Percentiles rank a stretch among this genome's conserved stretches.
phyloP scores from a whole-genome alignment of 2,797 vertebrate species.

The Gobionotothen gibberifrons region DNA sequence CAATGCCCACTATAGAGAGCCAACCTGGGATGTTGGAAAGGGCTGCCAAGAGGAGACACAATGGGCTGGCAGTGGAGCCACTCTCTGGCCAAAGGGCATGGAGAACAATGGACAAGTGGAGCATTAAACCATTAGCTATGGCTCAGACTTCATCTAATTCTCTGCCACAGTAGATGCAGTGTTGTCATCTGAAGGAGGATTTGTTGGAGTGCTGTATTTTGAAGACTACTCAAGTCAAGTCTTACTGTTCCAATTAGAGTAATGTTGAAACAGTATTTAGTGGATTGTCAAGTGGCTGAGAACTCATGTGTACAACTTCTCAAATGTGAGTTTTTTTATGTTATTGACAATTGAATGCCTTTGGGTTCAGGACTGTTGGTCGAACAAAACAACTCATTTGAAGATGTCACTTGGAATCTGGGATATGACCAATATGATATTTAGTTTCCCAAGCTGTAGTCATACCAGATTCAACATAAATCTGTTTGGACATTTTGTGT shows the following conservation, averaged over 20 bases:
- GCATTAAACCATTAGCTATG: slow-evolving; percentile 59
- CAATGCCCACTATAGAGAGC: slow-evolving; percentile 54
- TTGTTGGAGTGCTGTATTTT: not conserved
- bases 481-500: not conserved
- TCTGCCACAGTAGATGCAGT: slow-evolving; percentile 42
- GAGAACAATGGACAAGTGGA: slow-evolving; percentile 64
- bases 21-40: slow-evolving; percentile 65
- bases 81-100: slow-evolving; percentile 67
- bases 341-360: not conserved
- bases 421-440: not conserved
- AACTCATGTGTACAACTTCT: not conserved
- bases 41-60: slow-evolving; percentile 73
- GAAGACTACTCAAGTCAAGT: not conserved
- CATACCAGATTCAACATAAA: not conserved
- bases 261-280: not conserved
- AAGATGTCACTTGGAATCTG: not conserved
- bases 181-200: slow-evolving; percentile 12
- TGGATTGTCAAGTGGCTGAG: not conserved
- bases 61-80: slow-evolving; percentile 53
- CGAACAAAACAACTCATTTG: not conserved
- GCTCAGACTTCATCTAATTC: slow-evolving; percentile 57
- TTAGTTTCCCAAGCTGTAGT: not conserved
- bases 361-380: not conserved
- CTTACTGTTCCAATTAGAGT: slow-evolving; percentile 6
- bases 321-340: not conserved